Percentiles rank a stretch among this genome's conserved stretches.
These are phyloP conservation scores for Rhinogobio ventralis DNA, from an alignment of 2,797 vertebrate genomes.

Conservation along the genomic window DNA sequence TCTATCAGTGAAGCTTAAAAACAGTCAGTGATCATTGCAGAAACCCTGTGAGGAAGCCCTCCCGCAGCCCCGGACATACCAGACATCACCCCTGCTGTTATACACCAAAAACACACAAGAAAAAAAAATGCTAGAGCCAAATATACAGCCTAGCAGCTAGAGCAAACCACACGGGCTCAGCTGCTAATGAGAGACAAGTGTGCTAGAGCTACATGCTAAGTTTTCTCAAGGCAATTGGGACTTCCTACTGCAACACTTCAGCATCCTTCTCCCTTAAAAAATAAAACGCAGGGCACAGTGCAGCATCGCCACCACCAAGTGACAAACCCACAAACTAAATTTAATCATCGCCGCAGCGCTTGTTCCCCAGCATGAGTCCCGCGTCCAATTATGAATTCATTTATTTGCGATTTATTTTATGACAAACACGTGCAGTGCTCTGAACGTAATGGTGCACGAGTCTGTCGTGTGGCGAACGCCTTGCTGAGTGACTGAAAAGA, in stretches of 20 bases:
- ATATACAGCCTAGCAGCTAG: constrained; percentile 44
- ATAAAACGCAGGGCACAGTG: constrained; percentile 53
- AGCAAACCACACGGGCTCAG: constrained; percentile 67
- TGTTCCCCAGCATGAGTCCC: constrained; percentile 68
- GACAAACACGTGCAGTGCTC: constrained; percentile 65
- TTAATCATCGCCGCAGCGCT: constrained; percentile 73
- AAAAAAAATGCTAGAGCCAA: constrained; percentile 6
- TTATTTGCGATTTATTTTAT: constrained; percentile 75
- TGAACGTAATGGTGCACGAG: constrained; percentile 56
- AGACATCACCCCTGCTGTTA: constrained; percentile 50
- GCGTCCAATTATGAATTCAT: constrained; percentile 75
- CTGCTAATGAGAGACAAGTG: constrained; percentile 75
- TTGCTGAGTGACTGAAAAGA: constrained; percentile 60
- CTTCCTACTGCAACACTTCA: constrained; percentile 40
- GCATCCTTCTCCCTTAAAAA: constrained; percentile 59
- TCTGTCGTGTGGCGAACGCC: constrained; percentile 57
- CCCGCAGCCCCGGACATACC: constrained; percentile 40
- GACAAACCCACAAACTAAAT: constrained; percentile 72
- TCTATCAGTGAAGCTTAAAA: constrained; percentile 50
- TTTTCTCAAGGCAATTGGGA: constrained; percentile 68
- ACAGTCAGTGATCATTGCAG: constrained; percentile 29
- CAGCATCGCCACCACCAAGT: constrained; percentile 56
- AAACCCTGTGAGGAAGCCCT: constrained; percentile 50
- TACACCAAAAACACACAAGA: constrained; percentile 13
- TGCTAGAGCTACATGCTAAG: constrained; percentile 73